Conservation (phyloP, 2,113 vertebrate species). For the Copsychus sechellarum region DNA sequence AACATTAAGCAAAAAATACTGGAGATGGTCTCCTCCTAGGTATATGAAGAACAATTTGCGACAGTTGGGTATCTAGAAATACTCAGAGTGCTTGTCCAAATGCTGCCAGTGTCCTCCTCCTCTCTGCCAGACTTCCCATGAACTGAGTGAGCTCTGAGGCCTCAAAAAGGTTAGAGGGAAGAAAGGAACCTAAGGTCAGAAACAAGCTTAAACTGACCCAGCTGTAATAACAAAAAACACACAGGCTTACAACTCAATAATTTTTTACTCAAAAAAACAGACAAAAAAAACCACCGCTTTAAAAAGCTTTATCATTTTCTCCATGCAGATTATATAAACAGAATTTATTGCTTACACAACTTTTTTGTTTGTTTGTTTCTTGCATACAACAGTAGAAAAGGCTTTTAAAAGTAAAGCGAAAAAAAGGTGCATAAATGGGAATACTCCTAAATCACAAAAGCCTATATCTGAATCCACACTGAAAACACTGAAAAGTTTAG, state of each 20-base stretch:
- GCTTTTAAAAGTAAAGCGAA: not conserved
- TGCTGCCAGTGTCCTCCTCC: not conserved
- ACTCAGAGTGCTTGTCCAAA: constrained; percentile 36
- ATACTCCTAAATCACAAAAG: not conserved
- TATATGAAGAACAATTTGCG: not conserved
- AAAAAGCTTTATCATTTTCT: not conserved
- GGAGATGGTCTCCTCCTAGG: not conserved
- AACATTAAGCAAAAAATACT: not conserved
- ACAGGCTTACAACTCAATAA: not conserved
- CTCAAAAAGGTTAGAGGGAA: constrained; percentile 6
- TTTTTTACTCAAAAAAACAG: not conserved
- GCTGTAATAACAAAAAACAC: constrained; percentile 79
- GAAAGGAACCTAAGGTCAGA: not conserved
- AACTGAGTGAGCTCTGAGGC: constrained; percentile 36
- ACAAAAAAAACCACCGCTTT: not conserved
- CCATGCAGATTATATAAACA: not conserved
- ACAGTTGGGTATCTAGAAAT: constrained; percentile 56
- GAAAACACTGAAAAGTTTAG: not conserved
- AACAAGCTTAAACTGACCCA: constrained; percentile 61
- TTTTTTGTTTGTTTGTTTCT: not conserved
- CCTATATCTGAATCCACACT: not conserved
- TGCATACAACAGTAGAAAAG: not conserved
- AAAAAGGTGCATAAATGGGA: not conserved
- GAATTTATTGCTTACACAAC: not conserved
- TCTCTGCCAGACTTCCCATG: constrained; percentile 43